Conservation (phyloP, 2,113 vertebrate species). For the Gopherus evgoodei region DNA sequence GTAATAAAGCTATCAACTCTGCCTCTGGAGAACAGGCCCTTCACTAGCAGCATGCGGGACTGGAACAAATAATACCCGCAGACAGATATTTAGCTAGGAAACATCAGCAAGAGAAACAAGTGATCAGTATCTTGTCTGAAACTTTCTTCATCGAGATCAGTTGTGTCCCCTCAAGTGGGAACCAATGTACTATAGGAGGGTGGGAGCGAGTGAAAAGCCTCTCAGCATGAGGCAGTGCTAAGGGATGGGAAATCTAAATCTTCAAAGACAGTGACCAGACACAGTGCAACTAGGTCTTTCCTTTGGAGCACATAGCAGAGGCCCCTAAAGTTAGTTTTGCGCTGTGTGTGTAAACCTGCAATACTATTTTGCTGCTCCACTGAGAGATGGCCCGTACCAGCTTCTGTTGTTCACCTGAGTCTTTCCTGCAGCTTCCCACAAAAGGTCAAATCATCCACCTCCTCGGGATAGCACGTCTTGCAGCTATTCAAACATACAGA, state of each 20-base stretch:
- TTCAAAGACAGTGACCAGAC: accelerated
- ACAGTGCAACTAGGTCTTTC: not conserved
- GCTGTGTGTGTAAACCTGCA: accelerated
- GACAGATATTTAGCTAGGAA: not conserved
- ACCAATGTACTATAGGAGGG: accelerated
- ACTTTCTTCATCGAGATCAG: accelerated
- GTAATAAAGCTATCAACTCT: accelerated
- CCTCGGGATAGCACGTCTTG: accelerated
- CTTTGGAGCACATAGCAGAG: accelerated
- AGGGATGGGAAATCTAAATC: not conserved
- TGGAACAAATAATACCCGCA: not conserved
- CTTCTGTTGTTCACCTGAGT: accelerated
- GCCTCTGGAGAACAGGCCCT: not conserved
- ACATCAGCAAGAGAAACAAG: accelerated
- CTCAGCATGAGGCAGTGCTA: accelerated
- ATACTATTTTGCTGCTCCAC: not conserved
- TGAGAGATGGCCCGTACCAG: not conserved
- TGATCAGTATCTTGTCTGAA: accelerated
- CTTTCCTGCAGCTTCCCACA: not conserved
- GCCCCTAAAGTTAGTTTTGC: accelerated
- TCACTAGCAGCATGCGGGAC: not conserved
- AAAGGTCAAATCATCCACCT: accelerated
- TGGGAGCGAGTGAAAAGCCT: not conserved
- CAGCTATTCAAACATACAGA: accelerated
- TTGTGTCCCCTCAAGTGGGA: not conserved